Evolutionary conservation across 2,797 vertebrate genomes (phyloP).

Genomic region (Toxotes lorentzi): DNA sequence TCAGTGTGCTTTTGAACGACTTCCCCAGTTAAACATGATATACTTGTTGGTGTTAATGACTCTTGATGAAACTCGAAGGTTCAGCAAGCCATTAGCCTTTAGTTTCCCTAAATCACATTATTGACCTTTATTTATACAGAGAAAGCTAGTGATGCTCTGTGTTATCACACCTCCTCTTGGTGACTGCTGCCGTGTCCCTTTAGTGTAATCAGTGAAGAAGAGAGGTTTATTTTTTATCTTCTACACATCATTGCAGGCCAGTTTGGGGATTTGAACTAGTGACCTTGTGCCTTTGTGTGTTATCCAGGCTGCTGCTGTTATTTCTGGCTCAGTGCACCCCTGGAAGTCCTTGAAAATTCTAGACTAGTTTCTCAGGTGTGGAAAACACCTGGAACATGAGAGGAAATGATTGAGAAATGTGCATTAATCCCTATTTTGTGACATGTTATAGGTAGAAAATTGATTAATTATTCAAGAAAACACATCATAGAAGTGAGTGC

Average conservation of each 20-base stretch:
- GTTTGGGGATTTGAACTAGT: neutral
- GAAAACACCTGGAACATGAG: too few species aligned
- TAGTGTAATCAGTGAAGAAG: neutral
- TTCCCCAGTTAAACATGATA: neutral
- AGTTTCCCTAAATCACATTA: neutral
- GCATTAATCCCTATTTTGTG: too few species aligned
- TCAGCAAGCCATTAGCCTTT: neutral
- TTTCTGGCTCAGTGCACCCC: neutral
- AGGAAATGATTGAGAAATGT: too few species aligned
- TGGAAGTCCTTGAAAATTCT: neutral
- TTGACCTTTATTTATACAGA: too few species aligned
- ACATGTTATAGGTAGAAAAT: too few species aligned
- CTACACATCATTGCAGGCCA: neutral
- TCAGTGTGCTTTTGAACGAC: neutral
- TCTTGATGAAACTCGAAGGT: neutral
- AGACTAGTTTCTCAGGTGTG: neutral
- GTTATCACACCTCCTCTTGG: neutral
- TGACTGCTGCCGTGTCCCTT: neutral
- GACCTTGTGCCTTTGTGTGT: conserved; percentile 5
- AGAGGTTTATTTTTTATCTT: neutral
- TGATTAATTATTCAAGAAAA: too few species aligned
- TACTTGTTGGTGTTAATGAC: neutral
- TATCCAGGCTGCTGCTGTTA: neutral
- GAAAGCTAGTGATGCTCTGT: neutral
- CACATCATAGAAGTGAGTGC: too few species aligned